Base-by-base conservation (phyloP, 2,797 vertebrate species). In the Liparis tanakae region DNA sequence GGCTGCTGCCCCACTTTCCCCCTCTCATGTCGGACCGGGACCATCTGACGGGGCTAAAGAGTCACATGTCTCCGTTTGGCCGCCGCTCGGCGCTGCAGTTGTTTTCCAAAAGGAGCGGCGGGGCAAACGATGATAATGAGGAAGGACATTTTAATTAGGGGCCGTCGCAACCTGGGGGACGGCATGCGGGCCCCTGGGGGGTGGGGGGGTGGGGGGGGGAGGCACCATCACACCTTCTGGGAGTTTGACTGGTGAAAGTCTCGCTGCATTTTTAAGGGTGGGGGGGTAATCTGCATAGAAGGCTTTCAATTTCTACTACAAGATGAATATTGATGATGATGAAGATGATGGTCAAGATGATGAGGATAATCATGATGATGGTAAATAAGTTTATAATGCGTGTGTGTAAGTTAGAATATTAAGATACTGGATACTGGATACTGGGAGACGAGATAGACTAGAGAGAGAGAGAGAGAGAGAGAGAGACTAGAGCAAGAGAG, bases 61-160 rank as follows among this genome's bases (percentile, higher is more conserved):
- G 91, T 92, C 91, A 93, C 92, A 87, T 89, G 91, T 94, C 92
- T 94, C 91, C 89, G 91, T 94, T 92, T 94, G 94, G 94, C 87
- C 54, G 66, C 66, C 74, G 86, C 89, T 84, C 78, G 55, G 85
- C 82, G 36, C 86, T 88, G 88, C 88, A 91, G 89, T 91, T 91
- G 89, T 91, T 91, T 90, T 93, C 93, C 92, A 94, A 93, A 93
- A 94, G 78, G 25, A 30, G 88, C 88, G 77, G 81, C 82, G 83
- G 92, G 92, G 93, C 92, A 92, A 93, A 88, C 80, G 88, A 88
- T 84, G 87, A 91, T 94, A 95, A 95, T 92, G 91, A 94, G 92
- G 87, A 93, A 92, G 93, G 91, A 93, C 91, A 92, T 93, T 93
- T 92, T 94, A 94, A 95, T 94, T 94, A 93, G 93, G 25, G 89